Evolutionary conservation across 2,888 invertebrate species (phyloP), one percentile per base, ranked within the genome.

Genomic region (Gibbula magus): DNA sequence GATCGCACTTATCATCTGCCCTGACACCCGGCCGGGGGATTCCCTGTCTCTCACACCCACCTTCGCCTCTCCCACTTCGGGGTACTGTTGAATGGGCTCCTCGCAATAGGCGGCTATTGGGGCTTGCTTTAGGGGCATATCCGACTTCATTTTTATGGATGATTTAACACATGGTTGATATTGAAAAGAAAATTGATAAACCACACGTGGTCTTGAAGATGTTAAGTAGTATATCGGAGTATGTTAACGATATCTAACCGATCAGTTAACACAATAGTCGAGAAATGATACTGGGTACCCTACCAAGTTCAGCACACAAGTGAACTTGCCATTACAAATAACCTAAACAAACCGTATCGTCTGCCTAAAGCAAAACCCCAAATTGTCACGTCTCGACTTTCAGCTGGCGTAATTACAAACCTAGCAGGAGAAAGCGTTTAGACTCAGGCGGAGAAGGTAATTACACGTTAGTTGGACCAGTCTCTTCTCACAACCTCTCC

Each of bases 1-100:
- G 39, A 78, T 78, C 16, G 78, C 78, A 39, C 56, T 78, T 20
- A 35, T 54, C 22, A 78, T 78, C 51, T 78, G 74, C 22, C 35
- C 51, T 29, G 78, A 78, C 22, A 74, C 73, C 10, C 45, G 53
- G 5, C 39, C 29, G 16, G 77, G 77, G 51, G 66, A 70, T 20
- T 39, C 70, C 32, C 35, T 66, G 29, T 39, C 39, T 16, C 45
- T 25, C 7, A 39, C 45, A 8, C n/a, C 13, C 25, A 25, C 18
- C 29, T 39, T n/a, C 13, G 51, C 25, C 13, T 56, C 45, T 39
- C 29, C 45, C n/a, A n/a, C 16, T 25, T 25, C 77, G 22, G 39
- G 51, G 25, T 54, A 52, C 18, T 54, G 52, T 25, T 56, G 25
- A 7, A 51, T 16, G 1, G 61, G 61, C 5, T 22, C 61, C 20